Evolutionary conservation across 2,888 invertebrate genomes (phyloP), one percentile per base, ranked within the genome.

Genomic region (Hypselothyrea guttata): DNA sequence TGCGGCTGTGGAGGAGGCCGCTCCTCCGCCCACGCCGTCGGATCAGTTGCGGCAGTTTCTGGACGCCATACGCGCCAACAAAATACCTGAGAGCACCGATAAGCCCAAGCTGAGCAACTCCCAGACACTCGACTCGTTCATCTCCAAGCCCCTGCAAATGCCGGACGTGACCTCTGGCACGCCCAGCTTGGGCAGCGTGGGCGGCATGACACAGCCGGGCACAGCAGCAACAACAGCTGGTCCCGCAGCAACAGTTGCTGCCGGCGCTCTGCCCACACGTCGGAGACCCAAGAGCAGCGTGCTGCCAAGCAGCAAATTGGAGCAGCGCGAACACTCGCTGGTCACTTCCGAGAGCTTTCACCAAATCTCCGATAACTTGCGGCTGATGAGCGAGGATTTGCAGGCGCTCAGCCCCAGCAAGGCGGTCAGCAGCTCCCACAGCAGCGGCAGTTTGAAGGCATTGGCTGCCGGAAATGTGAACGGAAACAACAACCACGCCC

Each of bases 51-150:
- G 90, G 18, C 86, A 89, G 35, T 90, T 90, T 61, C 71, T 90
- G 5, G 90, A 90, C 63, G 90, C 90, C 7, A 90, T 90, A 70
- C 88, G 90, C 12, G 84, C 89, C 9, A 90, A 90, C 70, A 89
- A 90, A 75, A 86, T 90, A 56, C 89, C 88, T 45, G 90, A 90
- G 44, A 84, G 46, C 11, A 82, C 82, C 18, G 82, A 84, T 7
- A 88, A 89, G 45, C 83, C 87, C 8, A 88, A 88, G 59, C 42
- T 88, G 59, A 86, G 73, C 13, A 87, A 77, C 41, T 88, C 88
- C 0, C 88, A 88, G 54, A 88, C 87, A 0, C 58, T 88, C 28
- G 87, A 88, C 42, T 88, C 88, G 1, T 88, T 88, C 33, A 88
- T 88, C 4, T 88, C 87, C 18, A 88, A 88, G 51, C 87, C 88